Evolutionary conservation across 2,113 vertebrate species (phyloP).

Genomic region (Cyphomyrus discorhynchus): DNA sequence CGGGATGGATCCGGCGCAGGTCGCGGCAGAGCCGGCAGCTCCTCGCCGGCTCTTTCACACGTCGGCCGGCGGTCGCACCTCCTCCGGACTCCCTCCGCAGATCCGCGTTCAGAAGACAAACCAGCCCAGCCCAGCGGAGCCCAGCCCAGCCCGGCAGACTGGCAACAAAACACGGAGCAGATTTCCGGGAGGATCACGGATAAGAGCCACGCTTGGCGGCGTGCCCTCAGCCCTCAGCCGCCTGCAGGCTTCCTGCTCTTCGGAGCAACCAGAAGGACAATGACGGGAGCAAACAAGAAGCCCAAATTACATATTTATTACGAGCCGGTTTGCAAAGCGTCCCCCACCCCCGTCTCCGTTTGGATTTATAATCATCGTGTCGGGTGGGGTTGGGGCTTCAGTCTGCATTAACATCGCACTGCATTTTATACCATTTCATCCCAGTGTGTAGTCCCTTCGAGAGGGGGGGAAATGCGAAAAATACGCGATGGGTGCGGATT

Average conservation of each 20-base stretch:
- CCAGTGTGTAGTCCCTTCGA: not conserved
- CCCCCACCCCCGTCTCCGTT: not conserved
- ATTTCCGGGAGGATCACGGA: constrained; percentile 5
- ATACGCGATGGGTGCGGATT: not conserved
- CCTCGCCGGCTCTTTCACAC: constrained; percentile 7
- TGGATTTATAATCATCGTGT: not conserved
- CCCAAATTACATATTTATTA: constrained; percentile 1
- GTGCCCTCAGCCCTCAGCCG: not conserved
- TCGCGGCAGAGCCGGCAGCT: not conserved
- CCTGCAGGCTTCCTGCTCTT: not conserved
- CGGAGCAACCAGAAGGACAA: not conserved
- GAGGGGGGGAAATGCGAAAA: not conserved
- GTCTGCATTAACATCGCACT: not conserved
- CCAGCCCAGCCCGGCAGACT: not conserved
- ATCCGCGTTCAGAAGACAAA: constrained; percentile 14
- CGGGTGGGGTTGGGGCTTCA: not conserved
- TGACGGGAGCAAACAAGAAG: not conserved
- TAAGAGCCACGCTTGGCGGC: not conserved
- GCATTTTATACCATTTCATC: not conserved
- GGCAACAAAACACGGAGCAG: constrained; percentile 43
- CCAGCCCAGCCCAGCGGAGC: constrained; percentile 12
- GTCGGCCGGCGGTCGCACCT: not conserved
- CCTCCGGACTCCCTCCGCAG: constrained; percentile 17
- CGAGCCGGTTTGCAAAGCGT: not conserved
- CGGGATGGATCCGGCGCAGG: not conserved